Percentiles rank a stretch among this genome's conserved stretches.
phyloP scores from a whole-genome alignment of 2,888 invertebrate species.

The Hedychridium roseum region DNA sequence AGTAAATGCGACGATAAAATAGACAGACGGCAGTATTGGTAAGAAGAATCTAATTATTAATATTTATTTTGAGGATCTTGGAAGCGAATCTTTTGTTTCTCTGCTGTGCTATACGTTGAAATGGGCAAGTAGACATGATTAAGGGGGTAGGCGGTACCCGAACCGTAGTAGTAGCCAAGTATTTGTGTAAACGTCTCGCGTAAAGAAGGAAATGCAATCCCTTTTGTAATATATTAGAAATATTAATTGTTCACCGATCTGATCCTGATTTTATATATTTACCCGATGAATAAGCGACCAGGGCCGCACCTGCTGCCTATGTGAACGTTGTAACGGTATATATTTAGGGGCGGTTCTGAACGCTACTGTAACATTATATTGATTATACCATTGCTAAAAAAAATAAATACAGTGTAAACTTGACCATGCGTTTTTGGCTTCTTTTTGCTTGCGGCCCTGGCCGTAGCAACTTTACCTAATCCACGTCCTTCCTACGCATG shows the following conservation, averaged over 20 bases:
- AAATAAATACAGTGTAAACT: constrained; percentile 61
- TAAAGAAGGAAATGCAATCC: constrained; percentile 37
- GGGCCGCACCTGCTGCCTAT: constrained; percentile 56
- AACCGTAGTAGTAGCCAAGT: constrained; percentile 51
- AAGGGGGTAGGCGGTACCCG: constrained; percentile 42
- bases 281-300: constrained; percentile 48
- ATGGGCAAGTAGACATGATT: constrained; percentile 28
- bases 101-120: constrained; percentile 57
- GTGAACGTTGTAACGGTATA: constrained; percentile 24
- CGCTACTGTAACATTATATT: constrained; percentile 62
- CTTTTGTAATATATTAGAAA: constrained; percentile 61
- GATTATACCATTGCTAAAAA: constrained; percentile 63
- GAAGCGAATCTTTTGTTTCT: constrained; percentile 51
- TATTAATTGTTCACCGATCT: constrained; percentile 42
- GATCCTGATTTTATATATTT: constrained; percentile 48
- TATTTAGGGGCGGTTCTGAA: constrained; percentile 54
- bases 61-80: constrained; percentile 64
- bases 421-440: constrained; percentile 52
- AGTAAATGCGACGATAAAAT: constrained; percentile 48
- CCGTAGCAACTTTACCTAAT: constrained; percentile 36
- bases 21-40: constrained; percentile 60
- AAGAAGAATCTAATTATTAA: constrained; percentile 62
- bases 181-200: constrained; percentile 55
- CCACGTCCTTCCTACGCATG: background rate
- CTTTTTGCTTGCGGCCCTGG: constrained; percentile 48